Conservation (phyloP, 2,888 invertebrate genomes). For the Eulithis testata region DNA sequence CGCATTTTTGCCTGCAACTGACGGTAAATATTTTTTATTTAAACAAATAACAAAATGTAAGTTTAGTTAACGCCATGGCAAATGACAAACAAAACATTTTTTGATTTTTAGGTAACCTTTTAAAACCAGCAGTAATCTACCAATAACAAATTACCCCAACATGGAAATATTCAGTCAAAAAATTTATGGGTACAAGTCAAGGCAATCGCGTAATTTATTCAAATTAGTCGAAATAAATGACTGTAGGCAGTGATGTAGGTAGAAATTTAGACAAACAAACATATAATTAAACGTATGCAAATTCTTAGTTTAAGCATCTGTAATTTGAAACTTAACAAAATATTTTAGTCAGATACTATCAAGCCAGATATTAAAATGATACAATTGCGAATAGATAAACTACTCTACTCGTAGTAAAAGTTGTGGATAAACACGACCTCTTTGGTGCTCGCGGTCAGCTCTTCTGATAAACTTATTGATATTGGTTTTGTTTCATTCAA, state of each 20-base stretch:
- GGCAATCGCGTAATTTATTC: slow-evolving; percentile 6
- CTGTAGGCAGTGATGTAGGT: neutral
- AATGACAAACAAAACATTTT: no score
- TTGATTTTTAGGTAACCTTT: no score
- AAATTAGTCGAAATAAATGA: slow-evolving; percentile 7
- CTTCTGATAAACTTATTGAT: slow-evolving; percentile 65
- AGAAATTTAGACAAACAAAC: slow-evolving; percentile 6
- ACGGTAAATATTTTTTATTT: no score
- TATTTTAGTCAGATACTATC: neutral
- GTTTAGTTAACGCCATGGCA: no score
- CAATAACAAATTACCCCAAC: no score
- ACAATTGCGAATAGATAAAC: neutral
- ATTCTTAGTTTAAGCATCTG: slow-evolving; percentile 3
- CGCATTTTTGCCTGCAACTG: neutral
- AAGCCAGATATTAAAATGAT: neutral
- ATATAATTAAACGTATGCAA: slow-evolving; percentile 1
- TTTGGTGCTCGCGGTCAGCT: slow-evolving; percentile 48
- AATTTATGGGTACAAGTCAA: neutral
- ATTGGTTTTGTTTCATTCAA: slow-evolving; percentile 33
- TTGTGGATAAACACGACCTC: slow-evolving; percentile 23
- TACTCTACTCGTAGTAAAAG: neutral
- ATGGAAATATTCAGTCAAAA: no score
- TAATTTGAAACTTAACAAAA: neutral
- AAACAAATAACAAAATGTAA: neutral
- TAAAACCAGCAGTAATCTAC: no score